These are phyloP conservation scores for Ochropacha duplaris DNA, from an alignment of 2,888 invertebrate species.

Conservation along the genomic window DNA sequence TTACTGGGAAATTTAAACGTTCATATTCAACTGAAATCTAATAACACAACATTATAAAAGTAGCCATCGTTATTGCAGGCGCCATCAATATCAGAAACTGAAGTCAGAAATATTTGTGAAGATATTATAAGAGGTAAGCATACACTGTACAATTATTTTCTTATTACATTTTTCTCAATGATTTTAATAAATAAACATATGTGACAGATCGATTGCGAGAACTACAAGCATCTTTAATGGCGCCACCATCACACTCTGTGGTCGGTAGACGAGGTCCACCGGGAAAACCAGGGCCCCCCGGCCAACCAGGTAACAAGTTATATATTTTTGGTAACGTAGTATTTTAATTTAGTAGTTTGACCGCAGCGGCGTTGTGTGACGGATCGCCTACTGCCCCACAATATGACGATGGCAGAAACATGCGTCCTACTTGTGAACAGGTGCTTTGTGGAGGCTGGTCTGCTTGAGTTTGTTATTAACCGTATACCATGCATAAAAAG, in stretches of 20 bases:
- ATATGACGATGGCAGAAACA: no score
- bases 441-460: no score
- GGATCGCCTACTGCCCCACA: no score
- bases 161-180: neutral
- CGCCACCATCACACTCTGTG: constrained; percentile 87
- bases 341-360: no score
- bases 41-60: no score
- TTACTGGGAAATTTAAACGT: no score
- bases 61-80: constrained; percentile 83
- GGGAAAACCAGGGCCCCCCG: constrained; percentile 87
- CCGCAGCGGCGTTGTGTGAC: no score
- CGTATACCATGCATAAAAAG: no score
- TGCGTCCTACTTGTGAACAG: no score
- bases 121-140: constrained; percentile 88
- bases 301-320: constrained; percentile 82
- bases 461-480: no score
- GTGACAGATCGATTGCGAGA: constrained; percentile 88
- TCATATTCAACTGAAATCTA: constrained; percentile 1
- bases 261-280: constrained; percentile 86
- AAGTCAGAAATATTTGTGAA: constrained; percentile 91
- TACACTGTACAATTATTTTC: neutral
- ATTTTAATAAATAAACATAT: neutral
- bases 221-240: constrained; percentile 83
- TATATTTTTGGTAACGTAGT: neutral
- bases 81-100: constrained; percentile 86